Conservation (phyloP, 2,113 vertebrate species). For the Ardeotis arabs region DNA sequence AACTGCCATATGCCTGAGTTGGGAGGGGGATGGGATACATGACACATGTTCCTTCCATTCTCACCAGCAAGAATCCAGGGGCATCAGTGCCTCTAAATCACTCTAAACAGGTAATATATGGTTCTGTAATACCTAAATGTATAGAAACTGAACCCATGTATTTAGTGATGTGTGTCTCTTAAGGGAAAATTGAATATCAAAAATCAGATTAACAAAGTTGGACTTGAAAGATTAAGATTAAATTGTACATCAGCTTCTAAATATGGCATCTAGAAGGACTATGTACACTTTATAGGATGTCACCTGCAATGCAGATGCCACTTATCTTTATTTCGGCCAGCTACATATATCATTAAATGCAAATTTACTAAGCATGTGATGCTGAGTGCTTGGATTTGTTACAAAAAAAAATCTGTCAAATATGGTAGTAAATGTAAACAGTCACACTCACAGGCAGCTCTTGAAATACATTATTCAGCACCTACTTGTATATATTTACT, state of each 20-base stretch:
- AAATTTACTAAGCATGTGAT: neutral
- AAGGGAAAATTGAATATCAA: neutral
- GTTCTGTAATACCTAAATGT: neutral
- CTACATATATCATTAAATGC: neutral
- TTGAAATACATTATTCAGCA: slow-evolving; percentile 6
- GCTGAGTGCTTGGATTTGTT: neutral
- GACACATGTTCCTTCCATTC: neutral
- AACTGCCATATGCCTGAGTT: neutral
- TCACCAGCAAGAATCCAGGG: neutral
- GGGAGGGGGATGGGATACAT: neutral
- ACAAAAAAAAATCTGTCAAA: neutral
- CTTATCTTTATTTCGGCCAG: neutral
- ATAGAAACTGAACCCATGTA: neutral
- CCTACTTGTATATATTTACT: neutral
- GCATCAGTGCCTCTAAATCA: neutral
- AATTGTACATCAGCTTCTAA: neutral
- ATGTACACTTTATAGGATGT: neutral
- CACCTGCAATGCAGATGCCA: neutral
- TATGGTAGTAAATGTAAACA: slow-evolving; percentile 13
- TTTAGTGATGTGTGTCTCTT: neutral
- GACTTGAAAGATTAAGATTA: neutral
- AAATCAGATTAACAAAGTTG: neutral
- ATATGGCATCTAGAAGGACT: neutral
- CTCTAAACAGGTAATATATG: neutral
- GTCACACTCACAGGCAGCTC: neutral